phyloP scores from a whole-genome alignment of 2,797 vertebrate species.

The Novumbra hubbsi region DNA sequence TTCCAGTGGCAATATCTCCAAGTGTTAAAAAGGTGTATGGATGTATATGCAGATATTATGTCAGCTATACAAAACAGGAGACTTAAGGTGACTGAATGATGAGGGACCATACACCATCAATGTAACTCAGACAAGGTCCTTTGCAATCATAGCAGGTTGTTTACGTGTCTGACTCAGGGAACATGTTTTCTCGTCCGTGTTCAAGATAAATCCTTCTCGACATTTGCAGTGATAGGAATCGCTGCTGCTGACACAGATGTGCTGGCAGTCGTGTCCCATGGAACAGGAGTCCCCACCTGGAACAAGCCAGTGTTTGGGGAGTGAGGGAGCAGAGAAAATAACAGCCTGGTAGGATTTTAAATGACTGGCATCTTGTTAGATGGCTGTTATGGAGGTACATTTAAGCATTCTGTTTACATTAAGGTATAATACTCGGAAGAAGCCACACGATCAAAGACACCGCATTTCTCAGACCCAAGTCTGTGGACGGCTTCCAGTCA shows the following conservation, averaged over 20 bases:
- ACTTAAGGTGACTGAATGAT: not conserved
- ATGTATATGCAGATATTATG: not conserved
- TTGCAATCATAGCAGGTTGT: conserved; percentile 22
- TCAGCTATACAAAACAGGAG: not conserved
- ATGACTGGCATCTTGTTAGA: conserved; percentile 16
- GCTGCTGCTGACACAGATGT: conserved; percentile 79
- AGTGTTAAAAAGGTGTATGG: conserved; percentile 15
- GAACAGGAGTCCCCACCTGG: conserved; percentile 80
- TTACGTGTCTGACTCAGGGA: conserved; percentile 60
- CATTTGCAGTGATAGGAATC: conserved; percentile 82
- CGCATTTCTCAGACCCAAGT: not conserved
- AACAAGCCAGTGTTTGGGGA: conserved; percentile 56
- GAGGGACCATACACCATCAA: conserved; percentile 39
- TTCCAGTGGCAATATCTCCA: conserved; percentile 16
- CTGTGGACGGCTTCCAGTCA: too few relatives aligned
- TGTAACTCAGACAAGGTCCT: conserved; percentile 49
- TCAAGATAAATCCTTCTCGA: conserved; percentile 78
- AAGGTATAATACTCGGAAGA: not conserved
- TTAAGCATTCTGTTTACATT: not conserved
- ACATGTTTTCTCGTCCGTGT: conserved; percentile 83
- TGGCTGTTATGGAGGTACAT: not conserved
- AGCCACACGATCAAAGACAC: not conserved
- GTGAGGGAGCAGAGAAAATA: conserved; percentile 31
- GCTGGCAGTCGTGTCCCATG: conserved; percentile 82
- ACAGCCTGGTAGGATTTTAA: conserved; percentile 37